phyloP scores from a whole-genome alignment of 2,113 vertebrate genomes.

The Oncorhynchus masou region DNA sequence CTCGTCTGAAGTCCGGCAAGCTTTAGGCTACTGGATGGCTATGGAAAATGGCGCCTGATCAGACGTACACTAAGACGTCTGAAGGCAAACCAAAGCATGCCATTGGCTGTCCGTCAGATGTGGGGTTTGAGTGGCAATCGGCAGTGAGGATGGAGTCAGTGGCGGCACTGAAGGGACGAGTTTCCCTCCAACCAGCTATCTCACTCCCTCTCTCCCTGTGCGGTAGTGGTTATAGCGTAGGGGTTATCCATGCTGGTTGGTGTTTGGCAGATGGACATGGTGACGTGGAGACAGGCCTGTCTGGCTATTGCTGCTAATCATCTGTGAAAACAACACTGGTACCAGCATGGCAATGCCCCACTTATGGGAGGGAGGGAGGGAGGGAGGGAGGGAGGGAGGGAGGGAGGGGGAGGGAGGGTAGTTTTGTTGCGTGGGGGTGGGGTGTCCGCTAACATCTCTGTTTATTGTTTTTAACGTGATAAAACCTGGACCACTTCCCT shows the following conservation, averaged over 20 bases:
- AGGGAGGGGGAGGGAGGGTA: neutral
- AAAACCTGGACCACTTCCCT: constrained; percentile 46
- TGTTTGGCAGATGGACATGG: constrained; percentile 42
- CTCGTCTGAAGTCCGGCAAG: constrained; percentile 26
- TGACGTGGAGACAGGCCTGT: constrained; percentile 46
- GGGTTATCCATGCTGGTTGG: constrained; percentile 49
- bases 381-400: neutral
- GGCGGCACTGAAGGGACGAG: constrained; percentile 31
- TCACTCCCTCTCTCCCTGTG: constrained; percentile 11
- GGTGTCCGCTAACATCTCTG: constrained; percentile 43
- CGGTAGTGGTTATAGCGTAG: constrained; percentile 46
- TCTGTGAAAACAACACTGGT: constrained; percentile 55
- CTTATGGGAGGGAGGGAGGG: constrained; percentile 8
- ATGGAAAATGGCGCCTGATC: constrained; percentile 45
- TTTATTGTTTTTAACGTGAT: constrained; percentile 56
- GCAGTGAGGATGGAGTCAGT: constrained; percentile 13
- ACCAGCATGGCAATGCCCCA: constrained; percentile 49
- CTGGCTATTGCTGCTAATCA: constrained; percentile 60
- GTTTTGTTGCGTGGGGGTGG: neutral
- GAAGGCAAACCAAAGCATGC: constrained; percentile 25
- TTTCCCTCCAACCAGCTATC: constrained; percentile 18
- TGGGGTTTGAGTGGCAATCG: constrained; percentile 5
- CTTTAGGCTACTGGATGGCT: constrained; percentile 21
- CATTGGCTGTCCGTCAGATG: constrained; percentile 27
- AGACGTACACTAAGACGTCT: constrained; percentile 36